Base-by-base conservation (phyloP, 1,140 invertebrate genomes). In the Pristionchus pacificus region DNA sequence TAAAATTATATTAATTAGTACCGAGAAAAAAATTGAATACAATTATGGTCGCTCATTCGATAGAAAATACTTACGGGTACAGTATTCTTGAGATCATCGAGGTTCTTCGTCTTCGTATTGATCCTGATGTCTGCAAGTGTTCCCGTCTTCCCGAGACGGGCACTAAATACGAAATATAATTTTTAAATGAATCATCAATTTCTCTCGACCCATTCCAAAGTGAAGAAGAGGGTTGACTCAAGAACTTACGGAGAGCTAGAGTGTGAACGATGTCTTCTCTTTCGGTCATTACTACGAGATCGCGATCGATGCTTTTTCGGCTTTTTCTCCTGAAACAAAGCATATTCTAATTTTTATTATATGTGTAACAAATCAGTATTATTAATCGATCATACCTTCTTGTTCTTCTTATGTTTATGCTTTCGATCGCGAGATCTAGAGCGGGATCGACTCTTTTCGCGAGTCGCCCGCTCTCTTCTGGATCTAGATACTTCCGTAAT, bases 1-100 rank as follows among this genome's bases (percentile, higher is more conserved):
- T 13, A 74, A 78, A 13, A 74, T 58, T 13, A 76, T 74, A 27
- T 76, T 75, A 24, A 24, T 62, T 24, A 19, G 60, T 24, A 62
- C 15, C 15, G 19, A 15, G 27, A 29, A 62, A 62, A 19, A 15
- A 62, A 62, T n/a, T n/a, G n/a, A 62, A 62, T 19, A 15, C 28
- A n/a, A 62, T 62, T n/a, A 15, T 15, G 15, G 60, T 62, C 28
- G 27, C 15, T 19, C 28, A n/a, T 62, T 62, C 27, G 15, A 19
- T 15, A 27, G 27, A 62, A 62, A 62, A n/a, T 62, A 62, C 15
- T 24, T 62, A 15, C 27, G 15, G 15, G 15, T 62, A 24, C 60
- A n/a, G 19, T 19, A 15, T 27, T 62, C 15, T 29, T 15, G 15
- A 19, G n/a, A 24, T 15, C n/a, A 62, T 15, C 28, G 19, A 19